Conservation (phyloP, 2,113 vertebrate genomes). For the Archilochus colubris region DNA sequence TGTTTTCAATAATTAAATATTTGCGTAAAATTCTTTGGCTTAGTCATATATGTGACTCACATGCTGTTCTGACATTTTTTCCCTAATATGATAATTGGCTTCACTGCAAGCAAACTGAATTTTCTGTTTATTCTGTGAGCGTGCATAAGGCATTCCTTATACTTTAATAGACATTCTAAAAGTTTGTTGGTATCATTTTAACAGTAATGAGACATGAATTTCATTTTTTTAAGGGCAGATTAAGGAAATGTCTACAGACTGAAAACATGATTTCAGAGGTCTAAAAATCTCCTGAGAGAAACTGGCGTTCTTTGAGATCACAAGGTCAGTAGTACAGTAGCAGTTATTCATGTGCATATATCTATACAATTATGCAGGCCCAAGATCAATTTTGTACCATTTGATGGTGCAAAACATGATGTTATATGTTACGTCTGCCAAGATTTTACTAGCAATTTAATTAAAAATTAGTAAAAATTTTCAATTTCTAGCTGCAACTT, state of each 20-base stretch:
- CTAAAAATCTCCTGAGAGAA: conserved; percentile 66
- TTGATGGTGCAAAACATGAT: neutral
- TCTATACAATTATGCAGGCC: neutral
- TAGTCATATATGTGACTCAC: neutral
- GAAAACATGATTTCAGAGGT: conserved; percentile 69
- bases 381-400: neutral
- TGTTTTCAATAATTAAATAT: neutral
- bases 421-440: neutral
- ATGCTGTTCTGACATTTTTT: neutral
- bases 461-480: neutral
- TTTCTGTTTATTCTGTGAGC: neutral
- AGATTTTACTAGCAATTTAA: neutral
- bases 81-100: neutral
- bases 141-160: neutral
- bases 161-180: neutral
- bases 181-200: conserved; percentile 9
- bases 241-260: conserved; percentile 67
- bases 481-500: neutral
- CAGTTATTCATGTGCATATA: neutral
- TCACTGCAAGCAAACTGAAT: neutral
- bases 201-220: conserved; percentile 34
- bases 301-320: conserved; percentile 57
- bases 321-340: conserved; percentile 61
- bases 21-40: neutral
- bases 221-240: conserved; percentile 64